Percentiles rank a stretch among this genome's conserved stretches.
phyloP scores from a whole-genome alignment of 2,888 invertebrate genomes.

The Athalia rosae region DNA sequence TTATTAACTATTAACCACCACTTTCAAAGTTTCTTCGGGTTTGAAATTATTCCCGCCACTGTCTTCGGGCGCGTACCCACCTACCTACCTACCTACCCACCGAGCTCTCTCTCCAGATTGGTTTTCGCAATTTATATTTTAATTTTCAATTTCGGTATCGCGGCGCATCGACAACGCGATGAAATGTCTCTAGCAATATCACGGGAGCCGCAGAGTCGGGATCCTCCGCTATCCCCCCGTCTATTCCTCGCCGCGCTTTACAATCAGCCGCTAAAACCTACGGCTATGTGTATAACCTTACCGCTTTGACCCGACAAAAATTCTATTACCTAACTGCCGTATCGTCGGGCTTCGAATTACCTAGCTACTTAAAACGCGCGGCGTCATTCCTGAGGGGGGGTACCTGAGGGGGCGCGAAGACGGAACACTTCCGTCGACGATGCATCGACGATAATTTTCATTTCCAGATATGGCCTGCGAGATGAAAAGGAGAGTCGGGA shows the following conservation, averaged over 20 bases:
- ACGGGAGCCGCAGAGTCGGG: constrained; percentile 18
- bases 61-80: constrained; percentile 14
- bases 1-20: constrained; percentile 29
- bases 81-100: too few species aligned
- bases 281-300: constrained; percentile 4
- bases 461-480: neutral
- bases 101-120: too few species aligned
- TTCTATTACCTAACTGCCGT: constrained; percentile 21
- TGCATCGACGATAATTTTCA: constrained; percentile 15
- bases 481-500: neutral
- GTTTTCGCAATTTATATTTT: constrained; percentile 31
- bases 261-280: constrained; percentile 15
- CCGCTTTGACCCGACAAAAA: constrained; percentile 34
- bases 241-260: constrained; percentile 25
- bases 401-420: constrained; percentile 6
- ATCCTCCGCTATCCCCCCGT: neutral
- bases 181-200: constrained; percentile 30
- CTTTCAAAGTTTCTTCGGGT: constrained; percentile 21
- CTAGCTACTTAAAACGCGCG: constrained; percentile 21
- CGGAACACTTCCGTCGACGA: constrained; percentile 26
- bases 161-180: constrained; percentile 7
- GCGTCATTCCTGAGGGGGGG: constrained; percentile 10
- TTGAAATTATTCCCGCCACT: constrained; percentile 24
- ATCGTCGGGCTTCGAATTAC: constrained; percentile 29
- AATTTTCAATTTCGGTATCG: constrained; percentile 30